A percentile compares a stretch with the other conserved stretches of the same genome.
phyloP scores from a whole-genome alignment of 2,797 vertebrate genomes.

The Schizothorax lantsangensis region DNA sequence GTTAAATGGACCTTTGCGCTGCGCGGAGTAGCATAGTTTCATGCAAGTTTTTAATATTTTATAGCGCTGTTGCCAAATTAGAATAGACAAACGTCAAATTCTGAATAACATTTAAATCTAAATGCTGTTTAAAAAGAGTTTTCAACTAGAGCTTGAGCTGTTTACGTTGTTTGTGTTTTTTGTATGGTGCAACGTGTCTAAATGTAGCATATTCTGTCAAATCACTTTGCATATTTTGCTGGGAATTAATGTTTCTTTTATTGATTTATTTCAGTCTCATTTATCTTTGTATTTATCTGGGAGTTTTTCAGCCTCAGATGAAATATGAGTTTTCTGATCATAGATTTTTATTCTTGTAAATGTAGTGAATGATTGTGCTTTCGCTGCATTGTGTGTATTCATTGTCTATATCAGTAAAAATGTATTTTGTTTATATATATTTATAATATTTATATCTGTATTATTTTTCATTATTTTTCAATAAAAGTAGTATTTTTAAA shows the following conservation, averaged over 20 bases:
- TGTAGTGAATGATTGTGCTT: neutral
- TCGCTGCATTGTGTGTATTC: neutral
- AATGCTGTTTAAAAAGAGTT: neutral
- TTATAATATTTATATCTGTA: neutral
- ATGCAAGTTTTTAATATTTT: constrained; percentile 6
- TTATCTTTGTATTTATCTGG: neutral
- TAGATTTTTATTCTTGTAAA: constrained; percentile 14
- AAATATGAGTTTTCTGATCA: constrained; percentile 22
- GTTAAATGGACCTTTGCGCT: constrained; percentile 52
- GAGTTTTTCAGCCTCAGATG: constrained; percentile 6
- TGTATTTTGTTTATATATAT: neutral
- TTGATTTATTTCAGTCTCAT: constrained; percentile 31
- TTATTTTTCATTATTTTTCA: neutral
- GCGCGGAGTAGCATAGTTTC: neutral
- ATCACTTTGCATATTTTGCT: constrained; percentile 8
- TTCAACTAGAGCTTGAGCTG: neutral
- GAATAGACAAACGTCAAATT: neutral
- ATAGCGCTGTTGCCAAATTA: neutral
- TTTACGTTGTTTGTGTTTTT: neutral
- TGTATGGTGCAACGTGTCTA: neutral
- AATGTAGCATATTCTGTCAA: constrained; percentile 1
- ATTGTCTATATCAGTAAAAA: neutral
- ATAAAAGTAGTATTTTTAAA: too few relatives aligned
- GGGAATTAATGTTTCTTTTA: constrained; percentile 34
- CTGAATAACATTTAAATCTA: neutral